Evolutionary conservation across 2,888 invertebrate genomes (phyloP).

Genomic region (Lissonota sp.): DNA sequence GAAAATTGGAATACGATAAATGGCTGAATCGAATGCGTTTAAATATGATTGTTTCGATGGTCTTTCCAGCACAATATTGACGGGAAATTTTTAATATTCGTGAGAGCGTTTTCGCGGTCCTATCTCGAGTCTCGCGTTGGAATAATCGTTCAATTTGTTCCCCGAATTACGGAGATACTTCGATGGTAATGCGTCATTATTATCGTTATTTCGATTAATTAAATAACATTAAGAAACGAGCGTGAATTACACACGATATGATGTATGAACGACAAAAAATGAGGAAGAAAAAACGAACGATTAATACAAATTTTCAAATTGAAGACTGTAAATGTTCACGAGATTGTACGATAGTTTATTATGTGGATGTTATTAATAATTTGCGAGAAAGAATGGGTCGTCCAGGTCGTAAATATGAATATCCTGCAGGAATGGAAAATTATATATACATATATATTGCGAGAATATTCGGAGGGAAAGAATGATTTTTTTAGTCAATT

Average conservation of each 20-base stretch:
- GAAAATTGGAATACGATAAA: conserved; percentile 42
- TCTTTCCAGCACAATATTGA: conserved; percentile 75
- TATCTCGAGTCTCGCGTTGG: background rate
- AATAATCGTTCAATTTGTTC: too few relatives aligned
- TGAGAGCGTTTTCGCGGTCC: conserved; percentile 15
- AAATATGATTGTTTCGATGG: conserved; percentile 71
- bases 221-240: conserved; percentile 26
- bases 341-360: conserved; percentile 71
- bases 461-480: conserved; percentile 34
- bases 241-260: conserved; percentile 12
- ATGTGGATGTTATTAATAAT: too few relatives aligned
- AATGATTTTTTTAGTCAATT: conserved; percentile 79
- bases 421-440: too few relatives aligned
- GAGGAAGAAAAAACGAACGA: conserved; percentile 38
- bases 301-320: conserved; percentile 66
- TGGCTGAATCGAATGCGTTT: conserved; percentile 68
- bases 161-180: background rate
- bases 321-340: conserved; percentile 79
- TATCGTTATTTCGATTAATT: conserved; percentile 52
- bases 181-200: conserved; percentile 41
- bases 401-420: too few relatives aligned
- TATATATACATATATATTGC: conserved; percentile 55
- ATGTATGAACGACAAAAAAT: conserved; percentile 29
- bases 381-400: too few relatives aligned
- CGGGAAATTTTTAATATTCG: conserved; percentile 75